Evolutionary conservation across 2,113 vertebrate species (phyloP).

Genomic region (Taxidea taxus): DNA sequence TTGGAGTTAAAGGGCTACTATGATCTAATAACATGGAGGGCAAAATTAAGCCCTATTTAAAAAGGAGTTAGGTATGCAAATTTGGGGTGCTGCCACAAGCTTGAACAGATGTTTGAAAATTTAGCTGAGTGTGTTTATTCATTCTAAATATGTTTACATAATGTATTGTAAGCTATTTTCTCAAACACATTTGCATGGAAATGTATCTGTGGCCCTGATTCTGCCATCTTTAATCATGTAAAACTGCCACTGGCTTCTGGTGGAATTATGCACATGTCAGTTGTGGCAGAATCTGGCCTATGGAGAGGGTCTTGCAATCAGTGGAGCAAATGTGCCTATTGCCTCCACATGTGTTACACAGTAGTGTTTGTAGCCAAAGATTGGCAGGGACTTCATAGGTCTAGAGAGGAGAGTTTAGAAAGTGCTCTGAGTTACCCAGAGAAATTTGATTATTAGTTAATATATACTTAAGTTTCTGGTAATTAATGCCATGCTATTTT

Average conservation of each 20-base stretch:
- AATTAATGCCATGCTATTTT: not conserved
- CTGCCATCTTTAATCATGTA: slow-evolving; percentile 68
- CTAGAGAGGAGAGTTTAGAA: not conserved
- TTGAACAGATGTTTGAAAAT: slow-evolving; percentile 73
- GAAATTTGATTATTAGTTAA: not conserved
- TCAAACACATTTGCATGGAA: slow-evolving; percentile 65
- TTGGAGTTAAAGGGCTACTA: not conserved
- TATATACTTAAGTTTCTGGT: not conserved
- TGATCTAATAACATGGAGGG: slow-evolving; percentile 38
- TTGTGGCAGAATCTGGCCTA: not conserved
- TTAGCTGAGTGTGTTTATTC: slow-evolving; percentile 62
- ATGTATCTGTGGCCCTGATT: slow-evolving; percentile 59
- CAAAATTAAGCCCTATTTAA: slow-evolving; percentile 35
- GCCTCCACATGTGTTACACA: fast-evolving
- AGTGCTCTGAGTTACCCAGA: not conserved
- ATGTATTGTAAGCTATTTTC: slow-evolving; percentile 61
- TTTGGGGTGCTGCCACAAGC: slow-evolving; percentile 6
- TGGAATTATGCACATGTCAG: not conserved
- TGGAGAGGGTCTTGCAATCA: not conserved
- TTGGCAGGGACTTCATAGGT: not conserved
- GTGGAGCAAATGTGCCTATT: not conserved
- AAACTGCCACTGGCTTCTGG: slow-evolving; percentile 57
- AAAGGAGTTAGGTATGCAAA: slow-evolving; percentile 61
- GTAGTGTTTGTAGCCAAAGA: fast-evolving
- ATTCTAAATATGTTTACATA: slow-evolving; percentile 73